These are phyloP conservation scores for Hapalemur alaotrensis DNA, from an alignment of 2,797 vertebrate genomes.

Conservation along the genomic window DNA sequence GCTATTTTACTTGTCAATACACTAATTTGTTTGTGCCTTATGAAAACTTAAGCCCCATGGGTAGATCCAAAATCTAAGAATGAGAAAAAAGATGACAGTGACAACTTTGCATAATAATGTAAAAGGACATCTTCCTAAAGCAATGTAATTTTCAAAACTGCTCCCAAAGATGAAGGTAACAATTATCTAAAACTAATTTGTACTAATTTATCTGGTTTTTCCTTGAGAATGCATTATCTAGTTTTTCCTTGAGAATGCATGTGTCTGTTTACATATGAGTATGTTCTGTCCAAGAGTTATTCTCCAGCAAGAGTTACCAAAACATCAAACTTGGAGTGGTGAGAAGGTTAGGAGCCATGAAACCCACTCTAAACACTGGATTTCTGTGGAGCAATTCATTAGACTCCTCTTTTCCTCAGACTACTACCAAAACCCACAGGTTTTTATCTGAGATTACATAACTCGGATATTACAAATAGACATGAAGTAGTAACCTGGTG, in stretches of 20 bases:
- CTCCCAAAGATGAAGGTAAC: neutral
- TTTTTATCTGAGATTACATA: neutral
- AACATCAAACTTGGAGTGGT: neutral
- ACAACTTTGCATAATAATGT: neutral
- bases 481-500: neutral
- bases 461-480: neutral
- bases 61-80: neutral
- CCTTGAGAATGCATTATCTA: neutral
- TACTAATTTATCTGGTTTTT: neutral
- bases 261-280: neutral
- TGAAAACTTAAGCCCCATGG: neutral
- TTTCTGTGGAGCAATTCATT: neutral
- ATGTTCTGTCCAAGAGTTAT: neutral
- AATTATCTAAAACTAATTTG: neutral
- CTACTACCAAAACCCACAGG: neutral
- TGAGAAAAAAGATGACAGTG: neutral
- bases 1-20: neutral
- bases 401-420: neutral
- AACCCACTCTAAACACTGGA: neutral
- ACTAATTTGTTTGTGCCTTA: neutral
- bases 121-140: neutral
- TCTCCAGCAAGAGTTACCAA: neutral
- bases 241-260: neutral
- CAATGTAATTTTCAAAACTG: neutral
- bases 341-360: neutral